phyloP scores from a whole-genome alignment of 2,888 invertebrate genomes.

The Harpalus rufipes region DNA sequence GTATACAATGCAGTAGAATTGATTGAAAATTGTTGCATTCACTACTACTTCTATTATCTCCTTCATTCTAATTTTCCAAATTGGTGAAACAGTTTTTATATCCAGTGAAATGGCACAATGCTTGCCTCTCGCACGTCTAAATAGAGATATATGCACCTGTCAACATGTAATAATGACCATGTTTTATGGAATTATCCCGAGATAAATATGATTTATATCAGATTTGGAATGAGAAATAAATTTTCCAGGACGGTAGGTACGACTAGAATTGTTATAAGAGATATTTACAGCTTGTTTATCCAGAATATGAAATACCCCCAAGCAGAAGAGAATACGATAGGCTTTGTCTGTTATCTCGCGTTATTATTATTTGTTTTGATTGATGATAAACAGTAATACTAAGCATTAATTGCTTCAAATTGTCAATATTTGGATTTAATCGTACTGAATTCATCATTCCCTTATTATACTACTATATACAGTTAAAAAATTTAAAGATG shows the following conservation, averaged over 20 bases:
- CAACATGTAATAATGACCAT: slow-evolving; percentile 4
- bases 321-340: background rate
- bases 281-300: no score
- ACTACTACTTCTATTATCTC: no score
- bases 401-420: background rate
- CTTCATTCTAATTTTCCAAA: no score
- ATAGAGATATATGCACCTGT: slow-evolving; percentile 16
- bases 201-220: slow-evolving; percentile 22
- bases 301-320: background rate
- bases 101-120: background rate
- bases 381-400: slow-evolving; percentile 7
- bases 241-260: background rate
- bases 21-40: no score
- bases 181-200: slow-evolving; percentile 17
- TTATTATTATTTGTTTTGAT: background rate
- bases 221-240: slow-evolving; percentile 12
- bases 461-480: background rate
- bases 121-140: background rate
- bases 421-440: background rate
- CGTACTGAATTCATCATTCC: background rate
- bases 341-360: background rate
- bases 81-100: background rate
- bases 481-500: no score
- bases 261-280: background rate
- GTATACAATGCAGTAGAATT: no score